These are phyloP conservation scores for Platyrinchus mystaceus DNA, from an alignment of 2,797 vertebrate genomes.

Conservation along the genomic window DNA sequence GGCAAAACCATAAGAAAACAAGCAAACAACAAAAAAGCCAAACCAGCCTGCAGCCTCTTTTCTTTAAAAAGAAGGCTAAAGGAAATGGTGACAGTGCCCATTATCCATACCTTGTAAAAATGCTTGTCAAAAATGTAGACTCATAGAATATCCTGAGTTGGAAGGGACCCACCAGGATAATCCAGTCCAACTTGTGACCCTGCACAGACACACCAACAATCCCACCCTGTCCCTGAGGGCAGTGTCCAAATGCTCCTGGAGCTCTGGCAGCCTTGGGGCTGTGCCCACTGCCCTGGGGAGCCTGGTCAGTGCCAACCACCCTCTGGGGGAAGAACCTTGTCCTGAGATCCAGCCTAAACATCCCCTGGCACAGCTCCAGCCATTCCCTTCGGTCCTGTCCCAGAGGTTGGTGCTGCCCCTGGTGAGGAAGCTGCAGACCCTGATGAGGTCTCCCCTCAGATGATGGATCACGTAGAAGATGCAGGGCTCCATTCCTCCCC, in stretches of 20 bases:
- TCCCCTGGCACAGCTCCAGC: background rate
- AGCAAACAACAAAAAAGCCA: background rate
- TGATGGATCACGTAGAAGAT: background rate
- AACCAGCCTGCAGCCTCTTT: background rate
- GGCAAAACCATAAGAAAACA: background rate
- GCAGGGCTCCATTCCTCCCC: background rate
- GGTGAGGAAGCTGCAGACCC: background rate
- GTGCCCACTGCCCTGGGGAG: background rate
- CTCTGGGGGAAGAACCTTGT: background rate
- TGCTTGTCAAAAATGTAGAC: background rate
- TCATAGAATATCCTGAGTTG: background rate
- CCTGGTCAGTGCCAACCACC: background rate
- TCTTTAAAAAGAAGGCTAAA: background rate
- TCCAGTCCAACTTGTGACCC: background rate
- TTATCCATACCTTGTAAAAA: background rate
- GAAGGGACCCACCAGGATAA: background rate
- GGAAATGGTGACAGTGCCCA: background rate
- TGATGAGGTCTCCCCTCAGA: background rate
- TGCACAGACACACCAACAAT: background rate
- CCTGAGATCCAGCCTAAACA: background rate
- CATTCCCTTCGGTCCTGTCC: background rate
- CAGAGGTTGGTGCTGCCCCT: background rate
- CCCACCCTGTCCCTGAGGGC: accelerated
- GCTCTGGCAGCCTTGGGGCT: background rate
- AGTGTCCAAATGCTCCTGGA: accelerated